These are phyloP conservation scores for Tenebrosternarchus preto DNA, from an alignment of 2,113 vertebrate species.

Conservation along the genomic window DNA sequence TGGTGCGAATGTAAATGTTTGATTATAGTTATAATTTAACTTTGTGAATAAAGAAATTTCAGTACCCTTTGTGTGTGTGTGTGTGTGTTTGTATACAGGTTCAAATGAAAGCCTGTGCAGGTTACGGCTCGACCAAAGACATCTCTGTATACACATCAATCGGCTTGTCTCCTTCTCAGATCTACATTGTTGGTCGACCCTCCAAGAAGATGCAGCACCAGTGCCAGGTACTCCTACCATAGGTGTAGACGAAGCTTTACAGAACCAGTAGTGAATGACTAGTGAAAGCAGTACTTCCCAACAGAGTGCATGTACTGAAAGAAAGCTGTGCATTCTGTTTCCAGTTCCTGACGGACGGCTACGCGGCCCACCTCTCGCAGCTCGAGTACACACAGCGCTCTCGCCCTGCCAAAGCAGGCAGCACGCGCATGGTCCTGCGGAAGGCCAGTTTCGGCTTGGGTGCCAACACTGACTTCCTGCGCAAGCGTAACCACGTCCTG, in stretches of 20 bases:
- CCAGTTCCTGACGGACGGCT: constrained; percentile 94
- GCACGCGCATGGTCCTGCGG: constrained; percentile 88
- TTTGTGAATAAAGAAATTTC: neutral
- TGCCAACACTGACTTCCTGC: constrained; percentile 87
- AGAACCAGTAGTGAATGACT: too few species aligned
- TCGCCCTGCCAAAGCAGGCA: constrained; percentile 85
- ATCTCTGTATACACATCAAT: constrained; percentile 91
- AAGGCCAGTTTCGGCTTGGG: constrained; percentile 94
- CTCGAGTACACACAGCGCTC: constrained; percentile 91
- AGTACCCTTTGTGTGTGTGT: constrained; percentile 1
- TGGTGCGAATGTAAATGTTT: neutral
- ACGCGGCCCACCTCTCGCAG: constrained; percentile 92
- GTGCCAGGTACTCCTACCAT: constrained; percentile 82
- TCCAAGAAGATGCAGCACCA: constrained; percentile 94
- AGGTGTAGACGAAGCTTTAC: neutral
- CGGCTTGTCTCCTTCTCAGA: constrained; percentile 87
- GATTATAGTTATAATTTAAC: neutral
- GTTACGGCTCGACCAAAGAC: constrained; percentile 95
- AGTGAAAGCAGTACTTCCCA: too few species aligned
- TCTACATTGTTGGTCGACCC: constrained; percentile 93
- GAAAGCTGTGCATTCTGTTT: neutral
- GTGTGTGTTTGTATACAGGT: constrained; percentile 69
- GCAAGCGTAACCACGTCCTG: constrained; percentile 92
- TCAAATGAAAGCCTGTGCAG: constrained; percentile 89
- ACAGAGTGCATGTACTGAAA: too few species aligned